These are phyloP conservation scores for Eospalax fontanierii DNA, from an alignment of 2,797 vertebrate genomes.

Conservation along the genomic window DNA sequence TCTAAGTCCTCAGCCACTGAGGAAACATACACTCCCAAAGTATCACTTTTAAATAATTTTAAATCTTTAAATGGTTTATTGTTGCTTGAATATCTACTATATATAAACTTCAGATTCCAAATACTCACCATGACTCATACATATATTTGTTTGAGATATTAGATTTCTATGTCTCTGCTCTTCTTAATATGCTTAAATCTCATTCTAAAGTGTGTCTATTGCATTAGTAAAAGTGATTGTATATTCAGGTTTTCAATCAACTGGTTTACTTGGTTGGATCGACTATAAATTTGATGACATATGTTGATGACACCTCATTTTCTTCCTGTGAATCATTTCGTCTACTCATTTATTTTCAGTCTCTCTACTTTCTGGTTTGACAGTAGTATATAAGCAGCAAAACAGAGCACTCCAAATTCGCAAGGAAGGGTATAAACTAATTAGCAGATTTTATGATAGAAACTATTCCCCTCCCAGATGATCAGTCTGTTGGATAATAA, in stretches of 20 bases:
- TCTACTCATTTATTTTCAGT: slow-evolving; percentile 82
- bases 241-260: slow-evolving; percentile 81
- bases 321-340: slow-evolving; percentile 79
- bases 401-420: slow-evolving; percentile 57
- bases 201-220: slow-evolving; percentile 74
- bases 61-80: slow-evolving; percentile 61
- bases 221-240: slow-evolving; percentile 73
- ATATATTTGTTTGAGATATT: slow-evolving; percentile 66
- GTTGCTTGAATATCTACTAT: not conserved
- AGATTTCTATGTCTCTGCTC: slow-evolving; percentile 71
- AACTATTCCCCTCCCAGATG: slow-evolving; percentile 40
- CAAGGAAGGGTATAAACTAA: slow-evolving; percentile 75
- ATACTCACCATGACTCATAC: not conserved
- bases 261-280: slow-evolving; percentile 75
- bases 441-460: slow-evolving; percentile 72
- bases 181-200: slow-evolving; percentile 78
- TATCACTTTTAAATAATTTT: slow-evolving; percentile 44
- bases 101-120: slow-evolving; percentile 58
- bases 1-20: slow-evolving; percentile 19
- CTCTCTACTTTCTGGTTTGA: slow-evolving; percentile 72
- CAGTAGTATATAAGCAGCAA: slow-evolving; percentile 52
- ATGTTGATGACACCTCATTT: slow-evolving; percentile 81
- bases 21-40: slow-evolving; percentile 1
- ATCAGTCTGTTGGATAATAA: slow-evolving; percentile 56
- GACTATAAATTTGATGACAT: slow-evolving; percentile 83